These are phyloP conservation scores for Dromococcyx pavoninus DNA, from an alignment of 2,797 vertebrate species.

Conservation along the genomic window DNA sequence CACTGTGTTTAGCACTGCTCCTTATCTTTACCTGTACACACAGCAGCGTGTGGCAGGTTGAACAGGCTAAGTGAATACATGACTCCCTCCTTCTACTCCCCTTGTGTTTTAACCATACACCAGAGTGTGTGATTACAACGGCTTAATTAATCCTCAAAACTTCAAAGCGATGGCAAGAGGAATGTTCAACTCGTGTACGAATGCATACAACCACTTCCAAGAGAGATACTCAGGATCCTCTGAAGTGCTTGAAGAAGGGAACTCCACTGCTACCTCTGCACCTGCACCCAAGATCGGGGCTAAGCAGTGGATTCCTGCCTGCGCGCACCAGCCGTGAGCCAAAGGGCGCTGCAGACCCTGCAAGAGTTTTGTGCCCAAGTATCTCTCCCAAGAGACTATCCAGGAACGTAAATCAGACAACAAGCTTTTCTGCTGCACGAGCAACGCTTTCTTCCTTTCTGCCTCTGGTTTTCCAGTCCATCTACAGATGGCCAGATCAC, in stretches of 20 bases:
- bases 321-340: not conserved
- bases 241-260: not conserved
- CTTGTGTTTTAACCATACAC: not conserved
- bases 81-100: not conserved
- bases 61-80: not conserved
- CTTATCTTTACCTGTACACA: not conserved
- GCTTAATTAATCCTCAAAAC: slow-evolving; percentile 23
- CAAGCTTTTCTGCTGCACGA: not conserved
- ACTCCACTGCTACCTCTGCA: not conserved
- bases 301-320: not conserved
- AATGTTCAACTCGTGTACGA: not conserved
- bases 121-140: not conserved
- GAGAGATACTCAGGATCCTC: not conserved
- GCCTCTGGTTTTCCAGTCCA: not conserved
- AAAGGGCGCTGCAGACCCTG: not conserved
- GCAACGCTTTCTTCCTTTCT: not conserved
- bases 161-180: not conserved
- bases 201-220: not conserved
- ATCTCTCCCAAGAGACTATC: not conserved
- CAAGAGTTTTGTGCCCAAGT: fast-evolving
- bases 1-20: not conserved
- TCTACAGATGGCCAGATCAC: not conserved
- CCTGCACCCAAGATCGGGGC: fast-evolving
- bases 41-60: not conserved
- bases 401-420: not conserved